Conservation (phyloP, 2,797 vertebrate genomes). For the Cryptoblepharus egeriae region DNA sequence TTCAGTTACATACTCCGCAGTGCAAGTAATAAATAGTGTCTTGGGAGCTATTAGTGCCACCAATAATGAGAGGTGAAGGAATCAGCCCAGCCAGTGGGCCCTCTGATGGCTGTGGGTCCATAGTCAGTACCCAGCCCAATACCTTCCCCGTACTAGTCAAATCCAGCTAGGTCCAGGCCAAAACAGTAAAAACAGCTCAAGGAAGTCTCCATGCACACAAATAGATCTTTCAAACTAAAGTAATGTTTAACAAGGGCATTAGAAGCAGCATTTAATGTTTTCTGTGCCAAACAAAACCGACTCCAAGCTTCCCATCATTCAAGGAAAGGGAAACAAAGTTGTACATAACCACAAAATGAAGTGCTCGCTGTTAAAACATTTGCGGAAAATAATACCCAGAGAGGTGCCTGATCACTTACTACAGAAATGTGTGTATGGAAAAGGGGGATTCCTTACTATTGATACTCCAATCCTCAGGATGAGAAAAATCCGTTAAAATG, state of each 20-base stretch:
- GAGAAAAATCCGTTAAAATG: background rate
- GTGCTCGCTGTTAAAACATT: background rate
- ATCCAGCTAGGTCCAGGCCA: too few relatives aligned
- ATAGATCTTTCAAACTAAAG: background rate
- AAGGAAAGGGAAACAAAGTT: background rate
- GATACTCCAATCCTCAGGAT: background rate
- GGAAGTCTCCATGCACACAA: background rate
- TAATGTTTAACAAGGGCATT: background rate
- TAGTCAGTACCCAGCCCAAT: background rate
- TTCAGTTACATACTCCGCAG: too few relatives aligned
- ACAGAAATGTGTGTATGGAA: background rate
- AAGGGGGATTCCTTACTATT: background rate
- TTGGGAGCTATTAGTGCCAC: too few relatives aligned
- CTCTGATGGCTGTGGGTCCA: background rate
- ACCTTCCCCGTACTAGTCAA: too few relatives aligned
- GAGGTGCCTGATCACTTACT: too few relatives aligned
- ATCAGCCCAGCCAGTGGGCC: too few relatives aligned
- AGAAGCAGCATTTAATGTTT: background rate
- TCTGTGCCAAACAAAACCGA: background rate
- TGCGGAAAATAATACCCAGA: background rate
- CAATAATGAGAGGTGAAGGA: too few relatives aligned
- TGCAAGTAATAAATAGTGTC: too few relatives aligned
- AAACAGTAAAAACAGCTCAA: background rate
- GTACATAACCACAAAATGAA: background rate
- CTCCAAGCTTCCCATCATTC: background rate